Evolutionary conservation across 2,888 invertebrate species (phyloP).

Genomic region (Piscicola geometra): DNA sequence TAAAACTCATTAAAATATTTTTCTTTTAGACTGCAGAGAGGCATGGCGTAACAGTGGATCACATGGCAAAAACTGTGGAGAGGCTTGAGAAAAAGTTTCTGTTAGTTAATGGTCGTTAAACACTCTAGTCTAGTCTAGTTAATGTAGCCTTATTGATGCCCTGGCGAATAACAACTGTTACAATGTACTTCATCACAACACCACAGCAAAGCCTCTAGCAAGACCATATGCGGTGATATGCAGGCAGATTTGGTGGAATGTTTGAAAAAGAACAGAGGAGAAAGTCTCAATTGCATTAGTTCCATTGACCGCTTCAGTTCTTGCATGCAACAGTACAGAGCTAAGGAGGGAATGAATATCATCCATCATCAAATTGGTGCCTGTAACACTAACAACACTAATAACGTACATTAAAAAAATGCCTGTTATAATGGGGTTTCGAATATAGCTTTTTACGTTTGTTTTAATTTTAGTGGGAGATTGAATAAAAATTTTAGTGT

Average conservation of each 20-base stretch:
- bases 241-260: background rate
- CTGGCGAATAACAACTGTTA: too few relatives aligned
- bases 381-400: background rate
- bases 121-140: too few relatives aligned
- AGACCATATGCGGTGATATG: constrained; percentile 20
- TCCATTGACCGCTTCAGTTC: constrained; percentile 15
- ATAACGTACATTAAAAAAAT: background rate
- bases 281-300: constrained; percentile 6
- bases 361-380: background rate
- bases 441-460: too few relatives aligned
- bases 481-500: too few relatives aligned
- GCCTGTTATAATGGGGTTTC: too few relatives aligned
- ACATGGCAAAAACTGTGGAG: background rate
- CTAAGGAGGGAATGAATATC: background rate
- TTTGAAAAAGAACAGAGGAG: constrained; percentile 20
- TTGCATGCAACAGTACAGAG: constrained; percentile 25
- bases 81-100: constrained; percentile 21
- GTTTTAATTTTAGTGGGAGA: too few relatives aligned
- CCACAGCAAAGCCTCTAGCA: constrained; percentile 14
- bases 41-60: constrained; percentile 21
- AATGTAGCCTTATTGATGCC: too few relatives aligned
- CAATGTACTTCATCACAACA: background rate
- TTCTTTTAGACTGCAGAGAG: constrained; percentile 15
- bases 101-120: too few relatives aligned
- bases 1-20: background rate